These are phyloP conservation scores for Chrysolina oricalcia DNA, from an alignment of 2,888 invertebrate species.

Conservation along the genomic window DNA sequence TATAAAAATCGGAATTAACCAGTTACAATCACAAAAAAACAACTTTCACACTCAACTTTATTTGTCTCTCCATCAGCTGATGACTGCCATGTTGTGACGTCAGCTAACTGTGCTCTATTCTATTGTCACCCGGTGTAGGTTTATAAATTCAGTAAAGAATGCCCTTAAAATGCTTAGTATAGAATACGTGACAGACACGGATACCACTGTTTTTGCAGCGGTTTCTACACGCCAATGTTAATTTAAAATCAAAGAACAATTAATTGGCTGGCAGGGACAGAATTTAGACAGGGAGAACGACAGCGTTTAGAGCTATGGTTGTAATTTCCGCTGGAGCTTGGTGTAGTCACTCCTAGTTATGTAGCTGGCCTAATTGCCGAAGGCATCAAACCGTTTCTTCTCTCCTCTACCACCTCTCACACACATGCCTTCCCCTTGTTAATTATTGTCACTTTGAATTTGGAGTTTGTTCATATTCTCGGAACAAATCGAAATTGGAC, in stretches of 20 bases:
- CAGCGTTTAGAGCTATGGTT: constrained; percentile 42
- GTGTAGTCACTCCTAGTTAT: constrained; percentile 28
- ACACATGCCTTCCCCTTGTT: constrained; percentile 5
- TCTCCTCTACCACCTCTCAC: background rate
- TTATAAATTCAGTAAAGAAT: no score
- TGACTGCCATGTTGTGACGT: no score
- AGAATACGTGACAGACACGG: background rate
- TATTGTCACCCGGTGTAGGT: background rate
- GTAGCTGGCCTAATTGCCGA: constrained; percentile 12
- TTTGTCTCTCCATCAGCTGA: no score
- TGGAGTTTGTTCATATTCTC: constrained; percentile 8
- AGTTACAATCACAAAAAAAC: no score
- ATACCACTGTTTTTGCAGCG: background rate
- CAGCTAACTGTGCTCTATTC: background rate
- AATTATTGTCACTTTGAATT: constrained; percentile 4
- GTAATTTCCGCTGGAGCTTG: constrained; percentile 38
- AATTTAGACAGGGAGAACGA: constrained; percentile 40
- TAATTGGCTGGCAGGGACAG: constrained; percentile 33
- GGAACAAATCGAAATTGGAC: constrained; percentile 16
- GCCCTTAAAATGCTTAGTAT: no score
- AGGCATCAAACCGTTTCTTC: constrained; percentile 10
- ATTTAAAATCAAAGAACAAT: constrained; percentile 42
- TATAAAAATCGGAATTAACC: no score
- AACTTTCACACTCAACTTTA: no score
- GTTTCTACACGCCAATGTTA: constrained; percentile 19